Evolutionary conservation across 1,140 invertebrate species (phyloP).

Genomic region (Cyphomyrmex costatus): DNA sequence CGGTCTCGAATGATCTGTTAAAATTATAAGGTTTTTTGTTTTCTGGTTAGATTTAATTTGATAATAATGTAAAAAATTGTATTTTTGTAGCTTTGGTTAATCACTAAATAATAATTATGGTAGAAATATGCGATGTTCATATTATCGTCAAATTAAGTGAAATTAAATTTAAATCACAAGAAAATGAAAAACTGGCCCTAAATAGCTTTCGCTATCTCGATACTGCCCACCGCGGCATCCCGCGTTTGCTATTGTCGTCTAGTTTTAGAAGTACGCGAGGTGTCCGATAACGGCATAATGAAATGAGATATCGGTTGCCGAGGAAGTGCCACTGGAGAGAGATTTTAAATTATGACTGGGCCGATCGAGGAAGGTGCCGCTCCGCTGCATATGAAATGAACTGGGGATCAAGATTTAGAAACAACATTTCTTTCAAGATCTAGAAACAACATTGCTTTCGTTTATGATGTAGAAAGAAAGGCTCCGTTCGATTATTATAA

Average conservation of each 20-base stretch:
- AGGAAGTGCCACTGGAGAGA: slow-evolving; percentile 25
- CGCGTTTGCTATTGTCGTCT: not conserved
- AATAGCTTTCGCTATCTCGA: slow-evolving; percentile 41
- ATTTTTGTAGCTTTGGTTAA: too few species aligned
- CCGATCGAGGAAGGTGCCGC: not conserved
- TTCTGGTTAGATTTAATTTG: too few species aligned
- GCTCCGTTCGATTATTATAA: not conserved
- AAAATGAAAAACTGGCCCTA: too few species aligned
- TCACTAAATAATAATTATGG: too few species aligned
- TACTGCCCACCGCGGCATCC: not conserved
- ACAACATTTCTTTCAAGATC: slow-evolving; percentile 21
- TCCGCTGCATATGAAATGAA: slow-evolving; percentile 3
- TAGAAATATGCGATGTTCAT: too few species aligned
- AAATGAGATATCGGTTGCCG: slow-evolving; percentile 32
- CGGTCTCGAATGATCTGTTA: not conserved
- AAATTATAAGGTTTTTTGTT: slow-evolving; percentile 3
- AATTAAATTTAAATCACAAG: too few species aligned
- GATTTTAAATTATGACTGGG: not conserved
- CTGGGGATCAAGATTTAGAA: slow-evolving; percentile 2
- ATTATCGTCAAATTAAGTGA: too few species aligned
- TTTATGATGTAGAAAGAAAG: not conserved
- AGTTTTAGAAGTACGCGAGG: not conserved
- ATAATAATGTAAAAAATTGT: too few species aligned
- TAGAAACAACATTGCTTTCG: slow-evolving; percentile 4
- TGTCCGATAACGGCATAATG: not conserved